Conservation (phyloP, 2,888 invertebrate species). For the Drosophila sordidula region DNA sequence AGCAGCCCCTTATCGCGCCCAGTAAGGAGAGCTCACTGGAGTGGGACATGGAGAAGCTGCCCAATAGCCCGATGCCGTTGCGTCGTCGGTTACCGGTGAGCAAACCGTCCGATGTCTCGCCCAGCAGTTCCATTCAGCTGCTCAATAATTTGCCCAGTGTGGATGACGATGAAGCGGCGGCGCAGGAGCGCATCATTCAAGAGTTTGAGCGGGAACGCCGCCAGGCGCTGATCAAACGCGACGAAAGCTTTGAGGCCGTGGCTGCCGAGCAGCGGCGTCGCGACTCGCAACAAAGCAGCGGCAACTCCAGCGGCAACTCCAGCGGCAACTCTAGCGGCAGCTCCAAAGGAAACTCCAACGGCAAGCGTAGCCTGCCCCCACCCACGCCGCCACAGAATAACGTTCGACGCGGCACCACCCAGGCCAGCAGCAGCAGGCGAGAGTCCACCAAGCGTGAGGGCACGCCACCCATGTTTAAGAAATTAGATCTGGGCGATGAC, state of each 20-base stretch:
- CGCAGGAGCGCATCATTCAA: conserved; percentile 76
- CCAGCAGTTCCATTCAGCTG: conserved; percentile 66
- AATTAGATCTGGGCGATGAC: conserved; percentile 68
- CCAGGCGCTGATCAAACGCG: conserved; percentile 81
- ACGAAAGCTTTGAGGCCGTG: conserved; percentile 76
- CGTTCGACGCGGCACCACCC: conserved; percentile 60
- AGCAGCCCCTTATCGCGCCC: conserved; percentile 17
- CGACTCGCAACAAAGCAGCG: conserved; percentile 59
- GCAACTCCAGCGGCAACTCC: conserved; percentile 64
- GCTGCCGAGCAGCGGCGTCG: conserved; percentile 60
- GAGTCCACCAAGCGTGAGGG: conserved; percentile 53
- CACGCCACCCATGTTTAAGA: conserved; percentile 80
- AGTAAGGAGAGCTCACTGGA: conserved; percentile 70
- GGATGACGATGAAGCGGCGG: conserved; percentile 50
- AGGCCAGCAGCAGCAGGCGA: conserved; percentile 59
- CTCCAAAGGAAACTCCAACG: conserved; percentile 63
- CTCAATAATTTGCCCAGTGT: conserved; percentile 67
- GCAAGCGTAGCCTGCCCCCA: conserved; percentile 67
- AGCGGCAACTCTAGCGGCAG: conserved; percentile 67
- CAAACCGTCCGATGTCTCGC: conserved; percentile 51
- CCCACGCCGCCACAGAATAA: conserved; percentile 41
- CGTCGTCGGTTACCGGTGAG: conserved; percentile 47
- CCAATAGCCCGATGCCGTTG: conserved; percentile 78
- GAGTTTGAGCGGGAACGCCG: conserved; percentile 83
- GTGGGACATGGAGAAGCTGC: conserved; percentile 82